Percentiles rank a stretch among this genome's conserved stretches.
Conservation (phyloP, 1,140 invertebrate species). For the Plectrocnemia conspersa region DNA sequence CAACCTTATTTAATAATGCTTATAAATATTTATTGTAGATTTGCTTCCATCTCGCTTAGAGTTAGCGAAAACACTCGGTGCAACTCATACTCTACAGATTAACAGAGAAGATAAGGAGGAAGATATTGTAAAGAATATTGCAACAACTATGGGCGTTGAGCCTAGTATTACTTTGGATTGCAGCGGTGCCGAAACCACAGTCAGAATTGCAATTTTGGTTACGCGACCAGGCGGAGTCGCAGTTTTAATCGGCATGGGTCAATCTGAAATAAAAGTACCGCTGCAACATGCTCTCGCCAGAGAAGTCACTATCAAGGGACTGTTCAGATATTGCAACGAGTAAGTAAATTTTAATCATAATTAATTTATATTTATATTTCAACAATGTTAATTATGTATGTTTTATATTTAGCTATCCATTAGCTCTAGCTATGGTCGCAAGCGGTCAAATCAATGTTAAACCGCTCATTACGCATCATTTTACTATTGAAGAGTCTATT, state of each 20-base stretch:
- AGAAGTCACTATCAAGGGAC: conserved; percentile 88
- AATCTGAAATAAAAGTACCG: conserved; percentile 72
- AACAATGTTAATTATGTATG: conserved; percentile 14
- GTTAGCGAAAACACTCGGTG: conserved; percentile 78
- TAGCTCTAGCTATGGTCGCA: conserved; percentile 78
- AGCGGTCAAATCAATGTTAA: conserved; percentile 81
- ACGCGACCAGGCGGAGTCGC: conserved; percentile 78
- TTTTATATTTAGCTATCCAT: conserved; percentile 66
- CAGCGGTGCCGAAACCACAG: conserved; percentile 75
- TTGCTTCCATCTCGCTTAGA: conserved; percentile 69
- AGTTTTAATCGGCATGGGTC: conserved; percentile 83
- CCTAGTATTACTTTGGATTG: conserved; percentile 85
- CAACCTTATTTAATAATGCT: neutral
- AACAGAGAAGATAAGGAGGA: conserved; percentile 55
- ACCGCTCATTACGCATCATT: conserved; percentile 87
- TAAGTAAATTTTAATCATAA: conserved; percentile 46
- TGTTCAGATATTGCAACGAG: conserved; percentile 91
- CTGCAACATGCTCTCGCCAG: conserved; percentile 71
- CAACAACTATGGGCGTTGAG: conserved; percentile 57
- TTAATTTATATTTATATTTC: conserved; percentile 2
- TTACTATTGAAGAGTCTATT: conserved; percentile 73
- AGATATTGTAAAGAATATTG: conserved; percentile 59
- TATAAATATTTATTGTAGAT: conserved; percentile 54
- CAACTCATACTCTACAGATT: conserved; percentile 66
- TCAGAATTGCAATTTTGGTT: conserved; percentile 72